Evolutionary conservation across 1,140 invertebrate genomes (phyloP), one percentile per base, ranked within the genome.

Genomic region (Dryas iulia): DNA sequence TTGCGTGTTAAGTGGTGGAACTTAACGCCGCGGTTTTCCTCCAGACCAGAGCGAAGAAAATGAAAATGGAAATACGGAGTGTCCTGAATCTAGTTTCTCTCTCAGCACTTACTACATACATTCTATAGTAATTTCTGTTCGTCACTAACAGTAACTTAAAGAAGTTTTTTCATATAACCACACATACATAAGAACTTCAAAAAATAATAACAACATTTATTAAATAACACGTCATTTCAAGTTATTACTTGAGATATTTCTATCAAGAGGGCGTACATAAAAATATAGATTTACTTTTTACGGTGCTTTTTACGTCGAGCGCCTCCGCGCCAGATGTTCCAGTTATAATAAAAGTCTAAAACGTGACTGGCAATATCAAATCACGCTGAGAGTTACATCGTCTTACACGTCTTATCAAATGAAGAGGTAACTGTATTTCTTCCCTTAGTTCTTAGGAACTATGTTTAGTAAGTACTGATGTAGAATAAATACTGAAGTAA

Each of bases 201-300:
- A 3, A 7, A 1, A 14, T 14, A 14, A 35, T 14, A 35, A 21
- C 39, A 47, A 47, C 10, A 21, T 47, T 47, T 47, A 47, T 47
- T 47, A 47, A 47, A 47, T 47, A 47, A 47, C 39, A 47, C 39
- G 39, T 47, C 39, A 47, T 47, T n/a, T n/a, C 39, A 47, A 47
- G 39, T 47, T 10, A 47, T 47, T 21, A 47, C 39, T 21, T 47
- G 39, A 47, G 18, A 47, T 47, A 47, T 47, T 47, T 47, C 39
- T 47, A 47, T 47, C 39, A 47, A 47, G 18, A 47, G 7, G 21
- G 39, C 39, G 39, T 47, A 47, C 39, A 47, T 21, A 47, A 47
- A 47, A 47, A 47, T 47, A 47, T 47, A 47, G 39, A 47, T 47
- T 21, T 47, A 47, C 18, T 47, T 47, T 47, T 47, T 47, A 47